phyloP scores from a whole-genome alignment of 2,888 invertebrate genomes.

The Cosmia trapezina region DNA sequence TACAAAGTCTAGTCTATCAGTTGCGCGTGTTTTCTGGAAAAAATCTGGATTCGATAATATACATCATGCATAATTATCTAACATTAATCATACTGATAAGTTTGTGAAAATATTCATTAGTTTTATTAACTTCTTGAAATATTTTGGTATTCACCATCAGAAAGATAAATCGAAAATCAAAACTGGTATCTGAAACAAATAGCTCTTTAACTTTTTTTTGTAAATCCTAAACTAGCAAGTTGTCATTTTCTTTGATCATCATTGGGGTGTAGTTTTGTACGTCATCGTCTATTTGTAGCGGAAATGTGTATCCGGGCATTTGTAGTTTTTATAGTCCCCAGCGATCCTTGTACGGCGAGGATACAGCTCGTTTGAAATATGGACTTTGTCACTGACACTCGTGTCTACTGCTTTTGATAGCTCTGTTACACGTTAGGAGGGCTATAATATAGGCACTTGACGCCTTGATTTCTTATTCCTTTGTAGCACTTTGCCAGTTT shows the following conservation, averaged over 20 bases:
- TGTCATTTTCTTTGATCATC: slow-evolving; percentile 51
- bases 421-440: slow-evolving; percentile 17
- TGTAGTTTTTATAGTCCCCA: slow-evolving; percentile 48
- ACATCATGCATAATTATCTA: slow-evolving; percentile 4
- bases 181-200: not conserved
- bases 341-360: slow-evolving; percentile 27
- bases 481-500: slow-evolving; percentile 11
- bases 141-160: no score
- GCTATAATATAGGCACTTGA: slow-evolving; percentile 15
- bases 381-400: slow-evolving; percentile 26
- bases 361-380: slow-evolving; percentile 46
- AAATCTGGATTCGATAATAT: slow-evolving; percentile 22
- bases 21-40: slow-evolving; percentile 14
- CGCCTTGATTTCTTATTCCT: slow-evolving; percentile 23
- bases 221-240: not conserved
- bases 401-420: slow-evolving; percentile 48
- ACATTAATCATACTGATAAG: not conserved
- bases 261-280: slow-evolving; percentile 66
- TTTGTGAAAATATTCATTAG: not conserved
- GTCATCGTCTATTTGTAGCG: slow-evolving; percentile 69
- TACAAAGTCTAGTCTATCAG: slow-evolving; percentile 39
- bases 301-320: slow-evolving; percentile 72
- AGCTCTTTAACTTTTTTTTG: not conserved
- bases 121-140: not conserved
- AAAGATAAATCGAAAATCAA: not conserved